Evolutionary conservation across 2,113 vertebrate genomes (phyloP), one percentile per base, ranked within the genome.

Genomic region (Lathamus discolor): DNA sequence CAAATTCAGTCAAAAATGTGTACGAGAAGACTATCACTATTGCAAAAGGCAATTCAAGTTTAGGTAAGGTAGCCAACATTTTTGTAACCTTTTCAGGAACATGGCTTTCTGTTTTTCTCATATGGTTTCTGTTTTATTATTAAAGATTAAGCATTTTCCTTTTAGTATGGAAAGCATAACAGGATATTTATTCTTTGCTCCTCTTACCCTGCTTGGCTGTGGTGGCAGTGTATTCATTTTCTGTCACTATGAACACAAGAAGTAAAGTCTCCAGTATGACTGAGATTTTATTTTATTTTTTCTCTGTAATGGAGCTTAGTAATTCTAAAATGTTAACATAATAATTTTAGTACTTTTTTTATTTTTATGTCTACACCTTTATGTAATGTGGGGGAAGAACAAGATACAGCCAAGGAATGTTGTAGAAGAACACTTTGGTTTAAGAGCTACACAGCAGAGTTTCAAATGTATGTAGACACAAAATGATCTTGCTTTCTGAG

Each of bases 1-100:
- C 82, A 73, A 72, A 94, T 93, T 92, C 96, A 84, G 86, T 97
- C 1, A 98, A 94, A 96, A 98, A 97, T 93, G 95, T 92, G 33
- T 99, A 98, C 87, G 98, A 99, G 97, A 99, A 98, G 97, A 99
- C 98, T 35, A 99, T 99, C 96, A 98, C 97, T 82, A 98, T 99
- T 83, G 98, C 98, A 97, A 99, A 99, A 98, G 99, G 99, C 98
- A 99, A 98, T 98, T 99, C 99, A 95, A 99, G 99, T 96, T 98
- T 99, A 52, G 99, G 99, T 99, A 98, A 88, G 97, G 97, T 96
- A 70, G 48, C 11, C 48, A n/a, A 57, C 11, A 9, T 68, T 55
- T 83, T 43, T 77, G 35, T 83, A 54, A 69, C 33, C 11, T 63
- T 3, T 62, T 77, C 31, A 77, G 44, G 8, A 66, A 2, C 25